Percentiles rank a stretch among this genome's conserved stretches.
These are phyloP conservation scores for Zeugodacus cucurbitae DNA, from an alignment of 1,140 invertebrate genomes.

Conservation along the genomic window DNA sequence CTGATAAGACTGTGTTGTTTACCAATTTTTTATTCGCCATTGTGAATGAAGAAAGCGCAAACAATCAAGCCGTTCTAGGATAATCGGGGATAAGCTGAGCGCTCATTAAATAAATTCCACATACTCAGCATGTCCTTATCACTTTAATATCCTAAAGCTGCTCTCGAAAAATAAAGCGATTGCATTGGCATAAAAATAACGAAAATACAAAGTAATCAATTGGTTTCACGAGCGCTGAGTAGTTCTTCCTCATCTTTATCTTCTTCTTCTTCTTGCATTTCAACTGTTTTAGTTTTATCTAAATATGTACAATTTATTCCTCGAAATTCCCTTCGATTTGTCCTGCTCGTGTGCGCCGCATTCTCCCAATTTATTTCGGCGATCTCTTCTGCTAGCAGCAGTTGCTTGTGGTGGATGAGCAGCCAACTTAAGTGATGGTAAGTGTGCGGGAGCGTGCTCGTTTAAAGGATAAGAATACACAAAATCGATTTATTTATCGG, in stretches of 20 bases:
- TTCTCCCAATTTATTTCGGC: neutral
- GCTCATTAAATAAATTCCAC: conserved; percentile 18
- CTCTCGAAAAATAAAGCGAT: no score
- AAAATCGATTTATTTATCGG: conserved; percentile 34
- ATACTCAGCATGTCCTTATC: conserved; percentile 13
- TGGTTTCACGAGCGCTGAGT: neutral
- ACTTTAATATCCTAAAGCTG: neutral
- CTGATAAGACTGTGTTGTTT: neutral
- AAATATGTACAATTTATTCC: neutral
- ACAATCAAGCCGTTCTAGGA: neutral
- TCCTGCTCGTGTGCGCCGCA: neutral
- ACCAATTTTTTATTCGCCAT: neutral
- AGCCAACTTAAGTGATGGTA: neutral
- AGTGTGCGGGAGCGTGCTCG: no score
- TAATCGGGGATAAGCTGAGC: neutral
- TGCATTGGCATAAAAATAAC: neutral
- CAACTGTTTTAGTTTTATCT: neutral
- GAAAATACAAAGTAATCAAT: neutral
- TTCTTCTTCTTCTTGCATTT: neutral
- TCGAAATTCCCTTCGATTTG: neutral
- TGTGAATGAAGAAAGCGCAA: neutral
- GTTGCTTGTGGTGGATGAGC: neutral
- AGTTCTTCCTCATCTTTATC: neutral
- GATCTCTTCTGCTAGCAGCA: neutral
- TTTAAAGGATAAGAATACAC: neutral